Base-by-base conservation (phyloP, 2,113 vertebrate genomes). In the Grammomys surdaster region DNA sequence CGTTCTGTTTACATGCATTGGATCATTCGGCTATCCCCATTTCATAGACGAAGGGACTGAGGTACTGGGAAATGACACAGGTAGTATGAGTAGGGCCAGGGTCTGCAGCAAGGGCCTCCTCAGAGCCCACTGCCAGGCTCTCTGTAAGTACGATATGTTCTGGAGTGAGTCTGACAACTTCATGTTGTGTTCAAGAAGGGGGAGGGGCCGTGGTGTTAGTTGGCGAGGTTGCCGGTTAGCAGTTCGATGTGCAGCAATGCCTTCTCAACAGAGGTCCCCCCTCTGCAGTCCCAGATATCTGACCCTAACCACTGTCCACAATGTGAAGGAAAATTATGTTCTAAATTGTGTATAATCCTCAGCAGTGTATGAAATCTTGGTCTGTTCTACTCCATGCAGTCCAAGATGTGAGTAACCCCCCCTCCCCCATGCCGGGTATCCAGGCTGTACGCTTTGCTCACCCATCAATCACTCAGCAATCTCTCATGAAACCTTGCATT, bases 21-120 rank as follows among this genome's bases (percentile, higher is more conserved):
- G 70, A 24, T 54, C 48, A 85, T 77, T 56, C 84, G 54, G 77
- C 46, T 40, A 31, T 22, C 10, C 19, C 51, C 36, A 89, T 70
- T 95, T 96, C 56, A 84, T 33, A 94, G 17, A 81, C 78, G n/a
- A 82, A n/a, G 46, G 94, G 54, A 58, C 13, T 24, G 56, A 84
- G 58, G 56, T 3, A 5, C 3, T 3, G 24, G 80, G 80, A 60
- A 24, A 63, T 13, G 36, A 84, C 3, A 26, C 13, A 31, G 56
- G 20, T 63, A 28, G 24, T 9, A 1, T 26, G 56, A n/a, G 17
- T 13, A 58, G 56, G n/a, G 16, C 8, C 40, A 65, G n/a, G 26
- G 0, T 63, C 26, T 31, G 8, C 8, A 31, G 81, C 40, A 4
- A 65, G 4, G 58, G 58, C 58, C 26, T 4, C 76, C 76, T 81